phyloP scores from a whole-genome alignment of 2,113 vertebrate species.

The Neopipo cinnamomea region DNA sequence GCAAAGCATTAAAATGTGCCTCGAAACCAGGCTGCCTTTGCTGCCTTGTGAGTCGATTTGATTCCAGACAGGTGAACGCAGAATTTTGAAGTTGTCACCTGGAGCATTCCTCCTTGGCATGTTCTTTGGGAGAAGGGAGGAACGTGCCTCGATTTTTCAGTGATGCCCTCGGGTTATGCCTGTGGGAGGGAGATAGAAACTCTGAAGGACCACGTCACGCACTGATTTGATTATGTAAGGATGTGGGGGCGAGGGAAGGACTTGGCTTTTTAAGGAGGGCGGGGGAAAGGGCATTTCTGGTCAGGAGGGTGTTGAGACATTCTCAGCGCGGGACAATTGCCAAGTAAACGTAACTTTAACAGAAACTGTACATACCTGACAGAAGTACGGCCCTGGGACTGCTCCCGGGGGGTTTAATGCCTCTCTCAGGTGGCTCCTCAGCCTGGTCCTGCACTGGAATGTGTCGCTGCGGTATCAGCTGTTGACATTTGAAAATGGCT shows the following conservation, averaged over 20 bases:
- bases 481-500: neutral
- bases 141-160: fast-evolving
- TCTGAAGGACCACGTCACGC: neutral
- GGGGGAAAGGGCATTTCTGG: neutral
- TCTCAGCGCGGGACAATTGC: neutral
- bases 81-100: fast-evolving
- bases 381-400: neutral
- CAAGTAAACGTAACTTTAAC: neutral
- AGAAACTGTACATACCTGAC: neutral
- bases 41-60: neutral
- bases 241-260: neutral
- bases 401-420: neutral
- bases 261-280: neutral
- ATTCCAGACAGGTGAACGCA: neutral
- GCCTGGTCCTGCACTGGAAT: neutral
- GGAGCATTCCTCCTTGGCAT: neutral
- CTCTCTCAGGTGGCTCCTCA: neutral
- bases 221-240: neutral
- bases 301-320: neutral
- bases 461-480: neutral
- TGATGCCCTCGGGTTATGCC: neutral
- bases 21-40: neutral
- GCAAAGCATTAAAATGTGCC: fast-evolving
- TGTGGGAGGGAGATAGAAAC: neutral
- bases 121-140: neutral